Conservation (phyloP, 2,797 vertebrate genomes). For the Acanthornis magna region DNA sequence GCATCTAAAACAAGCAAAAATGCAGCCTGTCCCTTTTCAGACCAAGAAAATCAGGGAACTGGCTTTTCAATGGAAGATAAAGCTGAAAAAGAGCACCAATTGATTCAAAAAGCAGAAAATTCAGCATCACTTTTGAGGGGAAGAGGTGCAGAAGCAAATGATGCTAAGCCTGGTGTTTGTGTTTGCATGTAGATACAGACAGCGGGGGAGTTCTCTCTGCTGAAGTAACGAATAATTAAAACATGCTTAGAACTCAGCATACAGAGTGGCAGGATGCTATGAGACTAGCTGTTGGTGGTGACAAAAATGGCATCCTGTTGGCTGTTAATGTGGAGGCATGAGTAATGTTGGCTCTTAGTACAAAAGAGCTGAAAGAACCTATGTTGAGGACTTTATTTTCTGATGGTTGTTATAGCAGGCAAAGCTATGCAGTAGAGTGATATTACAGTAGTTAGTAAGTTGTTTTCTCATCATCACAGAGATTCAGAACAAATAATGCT, state of each 20-base stretch:
- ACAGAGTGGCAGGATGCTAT: background rate
- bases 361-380: background rate
- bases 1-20: background rate
- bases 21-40: background rate
- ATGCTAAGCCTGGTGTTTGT: background rate
- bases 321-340: background rate
- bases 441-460: background rate
- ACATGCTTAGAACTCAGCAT: background rate
- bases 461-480: background rate
- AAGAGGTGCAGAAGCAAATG: background rate
- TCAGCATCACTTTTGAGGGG: background rate
- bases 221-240: slow-evolving; percentile 47
- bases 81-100: background rate
- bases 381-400: background rate
- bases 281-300: background rate
- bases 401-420: background rate
- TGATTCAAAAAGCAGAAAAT: background rate
- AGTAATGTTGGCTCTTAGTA: background rate
- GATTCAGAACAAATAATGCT: background rate
- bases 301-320: background rate
- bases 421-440: background rate
- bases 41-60: background rate
- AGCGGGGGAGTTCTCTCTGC: background rate
- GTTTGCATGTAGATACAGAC: background rate
- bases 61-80: background rate